Base-by-base conservation (phyloP, 2,797 vertebrate genomes). In the Zenarchopterus dispar region DNA sequence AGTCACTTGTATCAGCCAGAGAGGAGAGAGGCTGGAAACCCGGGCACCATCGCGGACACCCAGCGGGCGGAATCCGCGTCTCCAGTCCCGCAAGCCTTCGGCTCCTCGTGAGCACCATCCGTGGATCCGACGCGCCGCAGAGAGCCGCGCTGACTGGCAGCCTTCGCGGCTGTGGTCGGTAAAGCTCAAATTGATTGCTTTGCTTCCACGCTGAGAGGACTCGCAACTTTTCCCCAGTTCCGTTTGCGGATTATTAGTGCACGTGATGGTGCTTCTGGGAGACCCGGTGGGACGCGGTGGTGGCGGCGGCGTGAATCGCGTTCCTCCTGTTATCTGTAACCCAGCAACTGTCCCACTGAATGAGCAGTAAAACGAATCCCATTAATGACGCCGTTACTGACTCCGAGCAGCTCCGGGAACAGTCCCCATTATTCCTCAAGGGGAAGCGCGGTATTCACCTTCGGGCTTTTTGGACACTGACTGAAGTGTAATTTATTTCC, bases 341-440 rank as follows among this genome's bases (percentile, higher is more conserved):
- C 90, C 91, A 56, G 94, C 90, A 92, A 91, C 91, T 81, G 78
- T 84, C 83, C 84, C 87, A 31, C 80, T 87, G 87, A 90, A 90
- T 67, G 89, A 85, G 70, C 58, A 75, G 65, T 81, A 79, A 83
- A 49, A 80, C 92, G 81, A 93, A 76, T 86, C 90, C 82, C 52
- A 73, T 88, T 75, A 81, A 73, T 80, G 80, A 75, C 84, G 81
- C 73, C 60, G 36, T 77, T 84, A 70, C 22, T 45, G 74, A 77
- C 62, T 41, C 36, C 68, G 74, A 64, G 67, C 65, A 58, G 51
- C 18, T 55, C 24, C 36, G 36, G 13, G 11, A 39, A 15, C 1
- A 39, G 36, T 3, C 36, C 1, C 36, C 13, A 16, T 5, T 54
- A 43, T 13, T 16, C 18, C 44, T 31, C 36, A 0, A 17, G 49